Evolutionary conservation across 2,888 invertebrate genomes (phyloP).

Genomic region (Papilio gigon): DNA sequence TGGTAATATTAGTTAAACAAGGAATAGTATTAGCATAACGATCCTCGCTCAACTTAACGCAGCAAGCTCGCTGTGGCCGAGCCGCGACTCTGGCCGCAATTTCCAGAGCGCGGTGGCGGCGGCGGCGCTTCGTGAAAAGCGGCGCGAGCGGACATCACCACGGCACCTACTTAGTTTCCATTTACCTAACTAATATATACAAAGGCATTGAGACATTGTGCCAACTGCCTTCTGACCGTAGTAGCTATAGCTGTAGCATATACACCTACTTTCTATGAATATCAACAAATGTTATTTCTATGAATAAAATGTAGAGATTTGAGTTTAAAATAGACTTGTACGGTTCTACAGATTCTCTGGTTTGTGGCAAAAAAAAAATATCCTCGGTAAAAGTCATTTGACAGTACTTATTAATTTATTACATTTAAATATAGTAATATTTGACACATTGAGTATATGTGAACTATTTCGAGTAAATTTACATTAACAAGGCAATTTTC

Average conservation of each 20-base stretch:
- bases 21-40: conserved; percentile 76
- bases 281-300: conserved; percentile 7
- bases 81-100: conserved; percentile 77
- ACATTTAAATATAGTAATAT: not conserved
- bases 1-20: conserved; percentile 47
- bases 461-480: not conserved
- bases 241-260: no score
- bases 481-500: conserved; percentile 32
- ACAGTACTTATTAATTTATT: not conserved
- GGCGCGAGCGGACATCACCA: conserved; percentile 41
- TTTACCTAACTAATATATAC: conserved; percentile 21
- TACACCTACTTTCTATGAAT: conserved; percentile 12
- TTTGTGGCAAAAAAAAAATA: no score
- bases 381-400: not conserved
- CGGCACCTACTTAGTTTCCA: conserved; percentile 40
- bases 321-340: not conserved
- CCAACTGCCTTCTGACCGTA: not conserved
- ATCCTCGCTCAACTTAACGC: conserved; percentile 80
- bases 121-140: conserved; percentile 71
- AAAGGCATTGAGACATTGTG: conserved; percentile 15
- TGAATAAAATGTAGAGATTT: not conserved
- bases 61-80: conserved; percentile 81
- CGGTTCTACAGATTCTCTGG: not conserved
- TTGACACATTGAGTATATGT: not conserved
- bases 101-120: conserved; percentile 66